Evolutionary conservation across 2,888 invertebrate species (phyloP).

Genomic region (Drosophila pseudotakahashii): DNA sequence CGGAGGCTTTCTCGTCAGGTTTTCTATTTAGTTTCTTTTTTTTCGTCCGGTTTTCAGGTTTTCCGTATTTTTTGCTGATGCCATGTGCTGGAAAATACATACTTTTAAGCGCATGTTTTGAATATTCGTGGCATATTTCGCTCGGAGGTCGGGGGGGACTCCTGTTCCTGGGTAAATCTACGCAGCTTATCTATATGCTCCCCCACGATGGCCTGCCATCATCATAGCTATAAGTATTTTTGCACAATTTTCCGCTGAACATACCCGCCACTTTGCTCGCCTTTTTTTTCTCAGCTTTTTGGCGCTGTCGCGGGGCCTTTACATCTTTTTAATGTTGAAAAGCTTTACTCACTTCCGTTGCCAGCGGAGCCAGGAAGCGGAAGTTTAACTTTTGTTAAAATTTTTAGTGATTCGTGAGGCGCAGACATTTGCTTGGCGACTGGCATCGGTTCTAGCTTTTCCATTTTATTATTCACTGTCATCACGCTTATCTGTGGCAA

Average conservation of each 20-base stretch:
- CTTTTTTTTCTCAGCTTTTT: conserved; percentile 31
- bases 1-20: conserved; percentile 38
- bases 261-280: conserved; percentile 46
- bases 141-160: conserved; percentile 29
- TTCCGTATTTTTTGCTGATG: conserved; percentile 27
- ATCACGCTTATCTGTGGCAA: conserved; percentile 11
- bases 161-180: conserved; percentile 56
- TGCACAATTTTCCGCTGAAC: conserved; percentile 62
- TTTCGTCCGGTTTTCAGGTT: neutral
- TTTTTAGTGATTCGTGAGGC: conserved; percentile 76
- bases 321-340: conserved; percentile 80
- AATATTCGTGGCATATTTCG: conserved; percentile 75
- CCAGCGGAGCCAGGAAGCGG: conserved; percentile 67
- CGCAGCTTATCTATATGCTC: conserved; percentile 75
- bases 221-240: conserved; percentile 58
- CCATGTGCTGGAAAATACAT: conserved; percentile 67
- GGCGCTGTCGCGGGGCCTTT: conserved; percentile 67
- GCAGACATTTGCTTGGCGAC: conserved; percentile 62
- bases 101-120: conserved; percentile 77
- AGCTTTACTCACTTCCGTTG: conserved; percentile 78
- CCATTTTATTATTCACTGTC: conserved; percentile 15
- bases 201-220: conserved; percentile 56
- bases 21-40: conserved; percentile 2
- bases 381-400: conserved; percentile 80
- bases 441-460: conserved; percentile 7